Percentiles rank a stretch among this genome's conserved stretches.
Evolutionary conservation across 2,797 vertebrate species (phyloP).

Genomic region (Hafferia zeledoni): DNA sequence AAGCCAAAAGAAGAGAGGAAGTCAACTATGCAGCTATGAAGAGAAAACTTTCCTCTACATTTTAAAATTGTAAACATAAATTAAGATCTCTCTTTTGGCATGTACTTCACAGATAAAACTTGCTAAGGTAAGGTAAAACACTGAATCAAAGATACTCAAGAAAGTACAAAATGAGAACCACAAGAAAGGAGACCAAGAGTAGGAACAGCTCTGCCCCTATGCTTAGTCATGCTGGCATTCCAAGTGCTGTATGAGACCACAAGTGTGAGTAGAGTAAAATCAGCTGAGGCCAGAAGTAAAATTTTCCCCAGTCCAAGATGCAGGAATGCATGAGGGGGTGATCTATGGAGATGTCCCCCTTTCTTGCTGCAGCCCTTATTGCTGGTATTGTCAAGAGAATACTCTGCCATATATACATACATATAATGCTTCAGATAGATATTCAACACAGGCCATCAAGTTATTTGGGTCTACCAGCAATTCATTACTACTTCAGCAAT

Average conservation of each 20-base stretch:
- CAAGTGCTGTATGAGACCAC: neutral
- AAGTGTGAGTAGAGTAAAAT: neutral
- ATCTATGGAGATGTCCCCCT: neutral
- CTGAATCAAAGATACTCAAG: neutral
- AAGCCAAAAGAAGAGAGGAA: slow-evolving; percentile 9
- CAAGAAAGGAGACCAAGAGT: neutral
- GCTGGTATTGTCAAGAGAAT: neutral
- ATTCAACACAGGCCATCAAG: neutral
- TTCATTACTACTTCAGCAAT: neutral
- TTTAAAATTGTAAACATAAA: neutral
- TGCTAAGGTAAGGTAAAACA: neutral
- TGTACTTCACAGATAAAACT: neutral
- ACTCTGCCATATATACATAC: neutral
- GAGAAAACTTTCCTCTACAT: neutral
- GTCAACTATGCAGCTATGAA: neutral
- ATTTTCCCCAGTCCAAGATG: neutral
- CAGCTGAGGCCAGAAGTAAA: neutral
- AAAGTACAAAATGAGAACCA: neutral
- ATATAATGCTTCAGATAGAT: neutral
- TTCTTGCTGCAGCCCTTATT: neutral
- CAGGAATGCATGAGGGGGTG: neutral
- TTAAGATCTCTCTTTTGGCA: neutral
- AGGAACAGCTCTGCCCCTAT: neutral
- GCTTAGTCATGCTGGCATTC: neutral
- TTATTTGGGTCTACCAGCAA: neutral